A percentile compares a stretch with the other conserved stretches of the same genome.
Conservation (phyloP, 2,888 invertebrate species). For the Erebia palarica region DNA sequence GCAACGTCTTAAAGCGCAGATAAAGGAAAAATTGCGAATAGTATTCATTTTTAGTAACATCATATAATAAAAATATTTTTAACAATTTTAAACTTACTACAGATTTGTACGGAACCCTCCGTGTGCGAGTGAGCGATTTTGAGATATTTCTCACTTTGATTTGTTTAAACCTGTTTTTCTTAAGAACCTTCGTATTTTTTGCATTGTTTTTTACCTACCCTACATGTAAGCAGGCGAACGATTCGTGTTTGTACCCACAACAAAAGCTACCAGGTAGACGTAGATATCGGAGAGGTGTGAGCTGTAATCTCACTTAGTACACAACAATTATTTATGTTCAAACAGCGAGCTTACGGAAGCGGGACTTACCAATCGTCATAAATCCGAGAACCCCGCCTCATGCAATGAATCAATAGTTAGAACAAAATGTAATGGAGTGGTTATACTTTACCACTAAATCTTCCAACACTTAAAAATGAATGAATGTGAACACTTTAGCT, state of each 20-base stretch:
- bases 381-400: conserved; percentile 57
- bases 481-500: not conserved
- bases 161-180: no score
- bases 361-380: conserved; percentile 58
- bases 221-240: not conserved
- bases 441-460: conserved; percentile 7
- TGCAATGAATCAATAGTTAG: conserved; percentile 57
- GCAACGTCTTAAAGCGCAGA: no score
- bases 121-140: no score
- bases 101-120: no score
- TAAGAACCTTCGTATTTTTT: no score
- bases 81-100: no score
- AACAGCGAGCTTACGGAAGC: conserved; percentile 50
- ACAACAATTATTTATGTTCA: conserved; percentile 59
- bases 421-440: conserved; percentile 49
- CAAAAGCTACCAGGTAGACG: conserved; percentile 8
- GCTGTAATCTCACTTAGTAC: conserved; percentile 53
- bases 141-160: no score
- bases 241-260: not conserved
- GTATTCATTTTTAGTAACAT: no score
- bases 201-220: not conserved
- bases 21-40: no score
- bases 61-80: no score
- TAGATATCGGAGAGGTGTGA: conserved; percentile 40
- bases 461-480: not conserved